Evolutionary conservation across 1,140 invertebrate species (phyloP), one percentile per base, ranked within the genome.

Genomic region (Eubasilissa regina): DNA sequence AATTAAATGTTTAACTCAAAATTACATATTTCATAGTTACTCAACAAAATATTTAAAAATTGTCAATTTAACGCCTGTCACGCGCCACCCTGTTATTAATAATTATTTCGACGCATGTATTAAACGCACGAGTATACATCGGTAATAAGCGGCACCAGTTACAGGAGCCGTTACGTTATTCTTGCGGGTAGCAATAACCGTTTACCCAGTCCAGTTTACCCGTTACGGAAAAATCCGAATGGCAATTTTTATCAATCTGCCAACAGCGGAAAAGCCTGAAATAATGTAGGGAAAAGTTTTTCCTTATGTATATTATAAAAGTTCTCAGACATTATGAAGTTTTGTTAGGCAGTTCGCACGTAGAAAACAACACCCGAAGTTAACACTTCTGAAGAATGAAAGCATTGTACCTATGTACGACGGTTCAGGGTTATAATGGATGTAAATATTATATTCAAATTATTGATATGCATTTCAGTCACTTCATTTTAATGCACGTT

Each of bases 211-310:
- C 68, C 79, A 73, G 77, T 77, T 77, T 77, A 77, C 70, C 79
- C 79, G 66, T 77, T 77, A 72, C 55, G 53, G 75, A 76, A 75
- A 77, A 45, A 55, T 77, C 55, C 21, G 47, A 45, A 55, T 51
- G 56, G 44, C 79, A 64, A 80, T 80, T 80, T 76, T 80, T 80
- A 80, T 80, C 79, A 80, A 80, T 80, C 76, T 75, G 45, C 66
- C 47, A 51, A 25, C 66, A 64, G 25, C 35, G 43, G 44, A 44
- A 35, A 62, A 43, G 44, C 43, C 62, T 44, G 43, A 15, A 44
- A 43, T 66, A 58, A 58, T 58, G 21, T 58, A 58, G 55, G 17
- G 55, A 21, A n/a, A 58, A 58, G 17, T 21, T 58, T 21, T 56
- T 58, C 6, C 62, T 44, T 3, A 13, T 44, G 62, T 47, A 15